phyloP scores from a whole-genome alignment of 2,797 vertebrate genomes.

The Dallia pectoralis region DNA sequence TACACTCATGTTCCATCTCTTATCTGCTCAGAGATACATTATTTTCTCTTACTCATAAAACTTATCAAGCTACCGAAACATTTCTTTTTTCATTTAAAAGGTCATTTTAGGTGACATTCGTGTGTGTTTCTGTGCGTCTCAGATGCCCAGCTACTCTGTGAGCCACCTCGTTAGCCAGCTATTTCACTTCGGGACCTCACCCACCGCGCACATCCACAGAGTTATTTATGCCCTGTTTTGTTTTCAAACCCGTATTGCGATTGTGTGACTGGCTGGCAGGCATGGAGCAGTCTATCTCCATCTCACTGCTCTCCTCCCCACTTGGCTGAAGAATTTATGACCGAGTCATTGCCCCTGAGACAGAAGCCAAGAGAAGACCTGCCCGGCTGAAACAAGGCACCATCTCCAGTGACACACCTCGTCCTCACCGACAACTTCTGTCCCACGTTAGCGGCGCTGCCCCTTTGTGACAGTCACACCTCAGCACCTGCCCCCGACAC shows the following conservation, averaged over 20 bases:
- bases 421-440: slow-evolving; percentile 26
- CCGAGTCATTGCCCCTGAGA: slow-evolving; percentile 62
- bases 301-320: slow-evolving; percentile 48
- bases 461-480: slow-evolving; percentile 49
- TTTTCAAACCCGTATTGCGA: slow-evolving; percentile 66
- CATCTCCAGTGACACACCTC: slow-evolving; percentile 46
- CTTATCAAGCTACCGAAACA: slow-evolving; percentile 28
- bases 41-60: slow-evolving; percentile 23
- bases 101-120: slow-evolving; percentile 14
- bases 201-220: slow-evolving; percentile 55
- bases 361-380: slow-evolving; percentile 55
- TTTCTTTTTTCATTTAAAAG: slow-evolving; percentile 51
- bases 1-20: slow-evolving; percentile 25
- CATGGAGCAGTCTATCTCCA: slow-evolving; percentile 54
- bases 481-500: slow-evolving; percentile 63
- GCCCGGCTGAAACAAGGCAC: slow-evolving; percentile 58
- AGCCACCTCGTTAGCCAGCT: slow-evolving; percentile 47
- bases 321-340: slow-evolving; percentile 67
- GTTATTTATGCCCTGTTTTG: slow-evolving; percentile 67
- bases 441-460: slow-evolving; percentile 48
- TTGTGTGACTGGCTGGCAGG: slow-evolving; percentile 61
- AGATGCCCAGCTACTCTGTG: slow-evolving; percentile 36
- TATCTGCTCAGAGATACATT: slow-evolving; percentile 27
- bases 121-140: not conserved
- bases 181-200: slow-evolving; percentile 32